phyloP scores from a whole-genome alignment of 2,113 vertebrate genomes.

The Solenodon paradoxus region DNA sequence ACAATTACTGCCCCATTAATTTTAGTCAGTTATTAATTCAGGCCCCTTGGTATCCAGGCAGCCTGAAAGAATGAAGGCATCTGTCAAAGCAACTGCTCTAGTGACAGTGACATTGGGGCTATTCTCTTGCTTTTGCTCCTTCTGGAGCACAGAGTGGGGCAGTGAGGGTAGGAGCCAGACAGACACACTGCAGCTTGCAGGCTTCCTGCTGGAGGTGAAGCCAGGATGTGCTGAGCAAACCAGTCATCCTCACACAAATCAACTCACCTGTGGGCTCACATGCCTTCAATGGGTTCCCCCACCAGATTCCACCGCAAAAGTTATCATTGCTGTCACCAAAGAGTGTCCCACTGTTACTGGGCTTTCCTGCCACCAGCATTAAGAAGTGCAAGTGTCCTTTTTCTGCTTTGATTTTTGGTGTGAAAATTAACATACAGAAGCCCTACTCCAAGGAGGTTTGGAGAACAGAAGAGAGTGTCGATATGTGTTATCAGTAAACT shows the following conservation, averaged over 20 bases:
- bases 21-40: conserved; percentile 20
- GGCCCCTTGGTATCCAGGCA: neutral
- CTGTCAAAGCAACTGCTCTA: neutral
- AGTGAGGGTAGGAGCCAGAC: neutral
- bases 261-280: rapidly evolving
- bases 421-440: neutral
- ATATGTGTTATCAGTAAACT: neutral
- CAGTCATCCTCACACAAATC: neutral
- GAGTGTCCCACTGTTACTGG: neutral
- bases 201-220: neutral
- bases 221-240: neutral
- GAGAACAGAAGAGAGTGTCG: neutral
- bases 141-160: neutral
- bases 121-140: neutral
- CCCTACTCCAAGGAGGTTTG: neutral
- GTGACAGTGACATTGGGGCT: neutral
- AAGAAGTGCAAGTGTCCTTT: neutral
- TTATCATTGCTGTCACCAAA: too few species aligned
- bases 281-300: neutral
- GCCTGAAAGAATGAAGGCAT: neutral
- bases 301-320: neutral
- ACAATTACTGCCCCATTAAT: neutral
- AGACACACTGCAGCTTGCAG: rapidly evolving
- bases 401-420: neutral
- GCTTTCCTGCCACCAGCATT: neutral